Evolutionary conservation across 2,888 invertebrate species (phyloP), one percentile per base, ranked within the genome.

Genomic region (Macaria notata): DNA sequence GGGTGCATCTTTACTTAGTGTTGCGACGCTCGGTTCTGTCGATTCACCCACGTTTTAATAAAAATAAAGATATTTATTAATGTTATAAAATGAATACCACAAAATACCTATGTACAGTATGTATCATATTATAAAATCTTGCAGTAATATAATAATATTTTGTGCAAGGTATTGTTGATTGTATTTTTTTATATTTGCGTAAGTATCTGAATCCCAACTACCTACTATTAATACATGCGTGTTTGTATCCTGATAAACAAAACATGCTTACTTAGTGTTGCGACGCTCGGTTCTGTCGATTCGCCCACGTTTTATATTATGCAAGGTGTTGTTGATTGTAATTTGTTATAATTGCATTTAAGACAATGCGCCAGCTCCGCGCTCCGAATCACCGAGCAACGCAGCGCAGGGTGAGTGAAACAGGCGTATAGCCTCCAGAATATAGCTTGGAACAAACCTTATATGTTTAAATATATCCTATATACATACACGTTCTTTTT

Each of bases 371-470:
- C 54, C 59, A 36, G 54, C 59, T 44, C 59, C 59, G 48, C 59
- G 59, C 49, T 30, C 29, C 52, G 29, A n/a, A n/a, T 60, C 56
- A 8, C 60, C 60, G 52, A 52, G 56, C 55, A n/a, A 38, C 53
- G 56, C 56, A 60, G 49, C 56, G 55, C 56, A 49, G 56, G 60
- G 54, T 56, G 48, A 56, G 56, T 61, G 56, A 46, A 68, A 47
- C 33, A 69, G n/a, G 72, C 33, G 54, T 58, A 38, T 9, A 7
- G 38, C 29, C 39, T 51, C 19, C 19, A 19, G 36, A 38, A 31
- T 30, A 31, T 30, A 29, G 46, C 50, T 54, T 58, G 5, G n/a
- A 42, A 43, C 33, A 31, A 36, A n/a, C n/a, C n/a, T n/a, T n/a
- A n/a, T n/a, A n/a, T n/a, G n/a, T n/a, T n/a, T n/a, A n/a, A n/a